phyloP scores from a whole-genome alignment of 2,888 invertebrate genomes.

The Caenorhabditis angaria region DNA sequence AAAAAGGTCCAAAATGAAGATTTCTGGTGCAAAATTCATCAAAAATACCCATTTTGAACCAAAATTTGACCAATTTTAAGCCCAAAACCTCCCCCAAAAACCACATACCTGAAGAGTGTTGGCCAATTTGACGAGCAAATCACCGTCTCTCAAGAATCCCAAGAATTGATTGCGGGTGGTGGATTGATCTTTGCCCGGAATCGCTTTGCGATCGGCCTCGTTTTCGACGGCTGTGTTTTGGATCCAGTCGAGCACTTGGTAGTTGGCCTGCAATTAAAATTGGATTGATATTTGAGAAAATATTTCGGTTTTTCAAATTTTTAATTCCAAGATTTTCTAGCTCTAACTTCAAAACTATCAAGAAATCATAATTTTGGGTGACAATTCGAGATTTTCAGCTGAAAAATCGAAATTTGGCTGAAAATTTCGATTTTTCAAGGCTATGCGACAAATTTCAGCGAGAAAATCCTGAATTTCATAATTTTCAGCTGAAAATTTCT shows the following conservation, averaged over 20 bases:
- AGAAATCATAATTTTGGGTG: no score
- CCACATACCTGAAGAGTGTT: slow-evolving; percentile 58
- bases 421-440: background rate
- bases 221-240: slow-evolving; percentile 61
- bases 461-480: background rate
- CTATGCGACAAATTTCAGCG: background rate
- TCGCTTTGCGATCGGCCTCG: slow-evolving; percentile 55
- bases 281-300: background rate
- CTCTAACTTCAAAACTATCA: no score
- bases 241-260: slow-evolving; percentile 64
- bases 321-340: no score
- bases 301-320: background rate
- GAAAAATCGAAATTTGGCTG: background rate
- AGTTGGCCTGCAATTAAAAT: slow-evolving; percentile 60
- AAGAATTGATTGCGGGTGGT: slow-evolving; percentile 69
- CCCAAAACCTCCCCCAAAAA: no score
- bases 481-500: background rate
- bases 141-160: slow-evolving; percentile 64
- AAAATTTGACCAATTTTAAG: no score
- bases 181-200: slow-evolving; percentile 65
- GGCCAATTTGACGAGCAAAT: slow-evolving; percentile 63
- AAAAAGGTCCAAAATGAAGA: no score
- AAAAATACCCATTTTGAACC: no score
- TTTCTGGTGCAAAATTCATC: no score
- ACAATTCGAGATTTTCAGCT: background rate